Conservation (phyloP, 2,797 vertebrate genomes). For the Propithecus deckenii region DNA sequence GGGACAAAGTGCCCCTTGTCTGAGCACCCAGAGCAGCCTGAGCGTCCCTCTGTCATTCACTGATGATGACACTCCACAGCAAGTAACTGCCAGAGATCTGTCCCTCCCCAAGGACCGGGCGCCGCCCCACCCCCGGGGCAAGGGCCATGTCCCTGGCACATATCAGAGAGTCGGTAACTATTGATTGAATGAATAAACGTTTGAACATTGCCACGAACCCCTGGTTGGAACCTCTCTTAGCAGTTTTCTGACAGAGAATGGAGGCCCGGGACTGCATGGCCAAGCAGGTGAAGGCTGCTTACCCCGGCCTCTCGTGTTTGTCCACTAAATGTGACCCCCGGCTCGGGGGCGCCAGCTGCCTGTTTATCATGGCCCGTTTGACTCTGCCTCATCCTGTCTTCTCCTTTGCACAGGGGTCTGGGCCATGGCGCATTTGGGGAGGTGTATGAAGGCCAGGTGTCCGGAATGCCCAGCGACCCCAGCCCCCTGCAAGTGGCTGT, state of each 20-base stretch:
- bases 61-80: accelerated
- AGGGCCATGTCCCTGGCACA: not conserved
- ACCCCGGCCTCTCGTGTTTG: accelerated
- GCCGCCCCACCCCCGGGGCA: not conserved
- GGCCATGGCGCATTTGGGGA: slow-evolving; percentile 99
- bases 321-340: too few relatives aligned
- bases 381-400: slow-evolving; percentile 74
- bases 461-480: slow-evolving; percentile 93
- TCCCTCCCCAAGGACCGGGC: not conserved
- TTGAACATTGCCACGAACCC: not conserved
- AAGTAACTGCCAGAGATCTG: not conserved
- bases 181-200: not conserved
- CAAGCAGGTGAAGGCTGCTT: not conserved
- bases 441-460: slow-evolving; percentile 97
- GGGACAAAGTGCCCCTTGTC: not conserved
- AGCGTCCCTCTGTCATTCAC: not conserved
- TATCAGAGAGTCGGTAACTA: not conserved
- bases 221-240: not conserved
- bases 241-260: not conserved
- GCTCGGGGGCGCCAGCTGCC: not conserved
- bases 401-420: slow-evolving; percentile 90
- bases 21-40: not conserved
- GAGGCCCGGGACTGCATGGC: accelerated
- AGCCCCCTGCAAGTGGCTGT: slow-evolving; percentile 98
- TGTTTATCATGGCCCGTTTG: accelerated